A percentile compares a stretch with the other conserved stretches of the same genome.
phyloP scores from a whole-genome alignment of 2,113 vertebrate genomes.

The Microtus montanus region DNA sequence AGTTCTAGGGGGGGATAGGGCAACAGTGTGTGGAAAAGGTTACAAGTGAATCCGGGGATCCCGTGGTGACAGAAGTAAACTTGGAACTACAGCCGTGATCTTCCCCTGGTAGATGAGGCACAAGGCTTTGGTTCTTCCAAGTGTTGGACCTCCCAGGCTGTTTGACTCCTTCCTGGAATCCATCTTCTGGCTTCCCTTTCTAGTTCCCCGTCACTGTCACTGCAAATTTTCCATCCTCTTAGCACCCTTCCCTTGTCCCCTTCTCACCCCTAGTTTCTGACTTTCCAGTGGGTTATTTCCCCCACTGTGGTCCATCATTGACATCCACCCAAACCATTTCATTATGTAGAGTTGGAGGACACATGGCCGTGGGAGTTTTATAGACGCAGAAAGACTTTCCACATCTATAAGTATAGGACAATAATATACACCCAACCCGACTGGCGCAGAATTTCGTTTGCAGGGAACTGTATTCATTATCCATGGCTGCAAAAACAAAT shows the following conservation, averaged over 20 bases:
- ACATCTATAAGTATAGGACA: neutral
- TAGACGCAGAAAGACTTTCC: neutral
- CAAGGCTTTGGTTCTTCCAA: neutral
- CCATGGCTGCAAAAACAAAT: constrained; percentile 41
- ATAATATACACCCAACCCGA: neutral
- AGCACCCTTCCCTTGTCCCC: neutral
- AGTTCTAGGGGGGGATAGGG: neutral
- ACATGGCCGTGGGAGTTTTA: neutral
- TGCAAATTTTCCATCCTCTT: neutral
- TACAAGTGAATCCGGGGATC: neutral
- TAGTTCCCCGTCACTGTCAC: neutral
- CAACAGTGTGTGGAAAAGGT: neutral
- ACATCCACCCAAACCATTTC: neutral
- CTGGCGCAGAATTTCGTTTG: neutral
- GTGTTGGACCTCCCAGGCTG: neutral
- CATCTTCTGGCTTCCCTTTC: neutral
- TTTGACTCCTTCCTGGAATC: neutral
- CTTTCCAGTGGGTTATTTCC: neutral
- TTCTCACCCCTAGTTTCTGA: neutral
- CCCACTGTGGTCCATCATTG: neutral
- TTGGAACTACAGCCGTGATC: neutral
- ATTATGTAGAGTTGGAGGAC: neutral
- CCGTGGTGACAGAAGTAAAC: neutral
- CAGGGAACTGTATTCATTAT: constrained; percentile 15
- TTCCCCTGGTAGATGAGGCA: neutral